A percentile compares a stretch with the other conserved stretches of the same genome.
Conservation (phyloP, 2,888 invertebrate species). For the Amphipoea oculea region DNA sequence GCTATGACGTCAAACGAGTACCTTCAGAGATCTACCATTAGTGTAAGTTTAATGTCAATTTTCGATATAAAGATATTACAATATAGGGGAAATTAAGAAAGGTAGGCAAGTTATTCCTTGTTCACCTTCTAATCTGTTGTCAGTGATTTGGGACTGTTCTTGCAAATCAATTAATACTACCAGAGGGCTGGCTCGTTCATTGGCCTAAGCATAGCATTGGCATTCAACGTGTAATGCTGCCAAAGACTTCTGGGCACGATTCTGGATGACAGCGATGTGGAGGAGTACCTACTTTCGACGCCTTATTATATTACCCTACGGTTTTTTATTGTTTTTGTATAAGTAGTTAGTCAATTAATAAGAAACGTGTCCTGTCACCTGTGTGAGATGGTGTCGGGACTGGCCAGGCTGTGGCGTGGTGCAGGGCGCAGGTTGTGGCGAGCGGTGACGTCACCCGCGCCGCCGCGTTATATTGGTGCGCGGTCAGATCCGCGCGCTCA, state of each 20-base stretch:
- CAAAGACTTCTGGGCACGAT: neutral
- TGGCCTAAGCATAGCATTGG: neutral
- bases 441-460: constrained; percentile 76
- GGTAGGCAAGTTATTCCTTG: neutral
- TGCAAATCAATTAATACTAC: neutral
- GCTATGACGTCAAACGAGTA: neutral
- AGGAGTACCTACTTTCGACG: neutral
- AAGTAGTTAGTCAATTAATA: neutral
- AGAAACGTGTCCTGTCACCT: neutral
- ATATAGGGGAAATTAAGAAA: neutral
- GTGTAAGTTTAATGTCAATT: neutral
- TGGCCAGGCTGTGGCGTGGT: constrained; percentile 34
- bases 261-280: neutral
- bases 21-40: neutral
- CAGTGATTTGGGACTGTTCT: neutral
- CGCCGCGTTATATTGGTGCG: constrained; percentile 77
- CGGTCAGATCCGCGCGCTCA: constrained; percentile 77
- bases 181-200: too few species aligned
- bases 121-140: neutral
- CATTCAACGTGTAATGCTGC: neutral
- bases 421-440: constrained; percentile 60
- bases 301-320: too few species aligned
- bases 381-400: neutral
- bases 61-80: neutral
- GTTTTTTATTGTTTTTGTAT: neutral